Evolutionary conservation across 2,797 vertebrate species (phyloP).

Genomic region (Sebastes trivittatus): DNA sequence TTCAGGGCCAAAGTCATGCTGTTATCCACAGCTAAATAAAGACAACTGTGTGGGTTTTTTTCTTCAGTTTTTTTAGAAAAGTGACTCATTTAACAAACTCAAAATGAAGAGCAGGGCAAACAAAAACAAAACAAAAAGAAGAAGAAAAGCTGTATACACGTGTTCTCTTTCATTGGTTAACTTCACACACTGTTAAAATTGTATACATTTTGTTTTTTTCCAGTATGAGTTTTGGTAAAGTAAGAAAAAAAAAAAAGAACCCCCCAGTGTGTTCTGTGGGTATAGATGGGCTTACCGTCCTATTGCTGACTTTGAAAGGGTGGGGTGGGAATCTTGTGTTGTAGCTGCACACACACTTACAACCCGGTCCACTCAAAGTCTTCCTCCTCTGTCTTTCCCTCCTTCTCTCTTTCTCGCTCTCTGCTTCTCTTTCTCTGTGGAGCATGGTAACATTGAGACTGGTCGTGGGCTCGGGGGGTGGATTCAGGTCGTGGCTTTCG

Average conservation of each 20-base stretch:
- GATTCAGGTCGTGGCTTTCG: slow-evolving; percentile 1
- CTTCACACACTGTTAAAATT: slow-evolving; percentile 56
- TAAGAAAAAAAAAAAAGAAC: slow-evolving; percentile 49
- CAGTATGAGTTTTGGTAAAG: slow-evolving; percentile 89
- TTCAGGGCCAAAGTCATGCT: background rate
- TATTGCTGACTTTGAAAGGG: slow-evolving; percentile 78
- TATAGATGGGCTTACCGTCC: slow-evolving; percentile 50
- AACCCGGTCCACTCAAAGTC: slow-evolving; percentile 88
- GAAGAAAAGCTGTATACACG: slow-evolving; percentile 30
- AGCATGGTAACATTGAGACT: slow-evolving; percentile 59
- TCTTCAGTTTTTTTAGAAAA: slow-evolving; percentile 31
- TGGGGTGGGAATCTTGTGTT: slow-evolving; percentile 82
- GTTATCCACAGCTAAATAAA: slow-evolving; percentile 28
- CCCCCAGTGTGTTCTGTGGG: slow-evolving; percentile 61
- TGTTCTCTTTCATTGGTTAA: slow-evolving; percentile 81
- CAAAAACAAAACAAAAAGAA: background rate
- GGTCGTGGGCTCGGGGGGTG: slow-evolving; percentile 28
- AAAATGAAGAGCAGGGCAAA: slow-evolving; percentile 6
- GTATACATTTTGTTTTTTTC: slow-evolving; percentile 5
- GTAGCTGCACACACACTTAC: slow-evolving; percentile 89
- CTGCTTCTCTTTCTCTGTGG: slow-evolving; percentile 45
- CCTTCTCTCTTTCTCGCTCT: slow-evolving; percentile 17
- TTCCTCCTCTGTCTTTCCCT: slow-evolving; percentile 47
- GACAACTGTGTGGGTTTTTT: slow-evolving; percentile 8
- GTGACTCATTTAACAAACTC: slow-evolving; percentile 33